Evolutionary conservation across 2,888 invertebrate genomes (phyloP), one percentile per base, ranked within the genome.

Genomic region (Crossocerus cetratus): DNA sequence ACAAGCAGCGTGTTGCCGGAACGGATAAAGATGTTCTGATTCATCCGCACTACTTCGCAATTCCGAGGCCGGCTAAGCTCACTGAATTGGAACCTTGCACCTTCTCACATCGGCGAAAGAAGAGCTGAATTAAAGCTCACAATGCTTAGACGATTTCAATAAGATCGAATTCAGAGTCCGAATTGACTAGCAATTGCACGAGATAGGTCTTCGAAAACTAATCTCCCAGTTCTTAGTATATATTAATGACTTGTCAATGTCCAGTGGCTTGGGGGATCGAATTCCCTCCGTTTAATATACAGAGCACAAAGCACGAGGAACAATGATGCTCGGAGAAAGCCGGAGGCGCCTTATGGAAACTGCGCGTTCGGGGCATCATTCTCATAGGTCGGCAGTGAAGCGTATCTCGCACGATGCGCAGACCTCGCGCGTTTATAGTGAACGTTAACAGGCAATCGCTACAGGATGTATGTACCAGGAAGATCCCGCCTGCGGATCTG

Each of bases 391-490:
- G 66, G 65, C 76, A 79, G 67, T 65, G 77, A 65, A 80, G 80
- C 80, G 80, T 77, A 72, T 74, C 72, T 72, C 70, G 65, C 71
- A 45, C 68, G 62, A 63, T 63, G 55, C 68, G 61, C 70, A 61
- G 49, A 8, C 32, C 23, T 2, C 32, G 32, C 32, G 32, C 32
- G 78, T 71, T 78, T 79, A 78, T 61, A 68, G 72, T 73, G 62
- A 70, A 74, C 74, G 70, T 69, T 67, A 74, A 81, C 76, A 74
- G 72, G 70, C 69, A 76, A 81, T 81, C 72, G 78, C 60, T 55
- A 55, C 45, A 49, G 71, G 72, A 81, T 81, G 81, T 81, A 81
- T 78, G 72, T 71, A 81, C 81, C 81, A 78, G 78, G 78, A 78
- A 81, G 76, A 81, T 60, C 63, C 21, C 53, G 43, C 54, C 55